phyloP scores from a whole-genome alignment of 2,113 vertebrate species.

The Sturnus vulgaris region DNA sequence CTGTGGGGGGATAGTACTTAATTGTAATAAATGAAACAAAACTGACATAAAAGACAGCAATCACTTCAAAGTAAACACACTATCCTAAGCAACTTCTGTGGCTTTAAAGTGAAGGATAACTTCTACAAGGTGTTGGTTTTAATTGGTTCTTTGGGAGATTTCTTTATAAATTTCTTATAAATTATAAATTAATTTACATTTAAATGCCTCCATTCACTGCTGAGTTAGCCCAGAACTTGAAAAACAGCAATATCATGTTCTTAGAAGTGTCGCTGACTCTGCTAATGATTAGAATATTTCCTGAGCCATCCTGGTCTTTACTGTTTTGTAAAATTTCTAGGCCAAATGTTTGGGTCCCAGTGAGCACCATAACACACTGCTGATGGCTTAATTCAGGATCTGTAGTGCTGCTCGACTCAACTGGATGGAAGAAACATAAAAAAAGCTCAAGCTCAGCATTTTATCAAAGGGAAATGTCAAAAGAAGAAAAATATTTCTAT shows the following conservation, averaged over 20 bases:
- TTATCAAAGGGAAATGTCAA: background rate
- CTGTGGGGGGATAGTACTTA: background rate
- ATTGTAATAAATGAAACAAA: background rate
- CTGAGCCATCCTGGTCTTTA: background rate
- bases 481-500: background rate
- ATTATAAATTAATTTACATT: background rate
- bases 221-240: background rate
- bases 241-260: background rate
- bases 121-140: conserved; percentile 5
- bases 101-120: background rate
- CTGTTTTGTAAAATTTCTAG: background rate
- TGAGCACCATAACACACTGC: background rate
- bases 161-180: background rate
- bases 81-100: background rate
- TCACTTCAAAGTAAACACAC: background rate
- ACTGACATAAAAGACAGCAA: background rate
- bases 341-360: background rate
- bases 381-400: background rate
- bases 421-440: background rate
- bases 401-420: background rate
- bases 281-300: background rate
- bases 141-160: background rate
- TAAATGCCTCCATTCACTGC: background rate
- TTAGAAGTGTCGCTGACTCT: background rate
- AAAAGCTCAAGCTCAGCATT: background rate